These are phyloP conservation scores for Gavialis gangeticus DNA, from an alignment of 2,113 vertebrate species.

Conservation along the genomic window DNA sequence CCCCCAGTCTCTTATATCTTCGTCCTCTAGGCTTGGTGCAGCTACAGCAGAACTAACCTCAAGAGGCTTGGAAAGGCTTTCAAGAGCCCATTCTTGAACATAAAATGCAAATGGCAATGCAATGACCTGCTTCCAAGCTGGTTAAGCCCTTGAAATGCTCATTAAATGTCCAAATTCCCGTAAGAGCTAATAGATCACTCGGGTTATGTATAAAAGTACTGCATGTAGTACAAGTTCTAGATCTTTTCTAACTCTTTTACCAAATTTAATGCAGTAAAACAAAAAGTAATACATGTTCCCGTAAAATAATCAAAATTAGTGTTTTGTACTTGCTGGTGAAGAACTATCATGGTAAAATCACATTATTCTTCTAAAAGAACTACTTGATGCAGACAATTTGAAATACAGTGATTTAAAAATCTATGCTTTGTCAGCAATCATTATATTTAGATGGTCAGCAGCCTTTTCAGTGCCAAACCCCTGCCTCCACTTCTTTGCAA, in stretches of 20 bases:
- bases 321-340: slow-evolving; percentile 33
- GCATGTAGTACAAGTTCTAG: background rate
- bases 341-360: slow-evolving; percentile 55
- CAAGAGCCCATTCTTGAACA: background rate
- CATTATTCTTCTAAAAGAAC: slow-evolving; percentile 51
- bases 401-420: slow-evolving; percentile 60
- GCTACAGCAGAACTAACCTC: background rate
- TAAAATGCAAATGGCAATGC: background rate
- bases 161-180: background rate
- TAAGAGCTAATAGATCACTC: background rate
- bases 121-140: background rate
- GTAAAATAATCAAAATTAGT: background rate
- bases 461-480: background rate
- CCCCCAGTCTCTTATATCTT: background rate
- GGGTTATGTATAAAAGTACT: background rate
- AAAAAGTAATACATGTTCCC: too few relatives aligned
- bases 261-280: background rate
- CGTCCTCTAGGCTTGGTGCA: background rate
- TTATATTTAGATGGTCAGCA: background rate
- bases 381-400: slow-evolving; percentile 52
- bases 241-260: background rate
- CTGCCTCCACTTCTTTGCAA: background rate
- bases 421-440: slow-evolving; percentile 51
- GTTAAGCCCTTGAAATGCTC: background rate
- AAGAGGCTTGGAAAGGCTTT: background rate